Base-by-base conservation (phyloP, 2,888 invertebrate species). In the Craniophora ligustri region DNA sequence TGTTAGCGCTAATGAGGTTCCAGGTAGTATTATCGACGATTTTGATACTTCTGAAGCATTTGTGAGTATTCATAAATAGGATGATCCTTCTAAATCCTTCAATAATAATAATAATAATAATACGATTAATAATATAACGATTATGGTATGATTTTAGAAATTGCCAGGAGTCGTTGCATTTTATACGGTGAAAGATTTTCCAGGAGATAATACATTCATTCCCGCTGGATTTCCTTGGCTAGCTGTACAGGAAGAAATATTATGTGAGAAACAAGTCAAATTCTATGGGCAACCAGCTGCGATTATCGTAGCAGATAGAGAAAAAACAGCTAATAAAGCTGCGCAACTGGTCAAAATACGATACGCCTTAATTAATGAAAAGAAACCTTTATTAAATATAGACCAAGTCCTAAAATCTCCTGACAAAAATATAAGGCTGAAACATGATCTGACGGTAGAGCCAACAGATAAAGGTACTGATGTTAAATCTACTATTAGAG, bases 101-200 rank as follows among this genome's bases (percentile, higher is more conserved):
- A n/a, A n/a, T n/a, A n/a, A n/a, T n/a, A n/a, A n/a, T n/a, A n/a
- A n/a, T n/a, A n/a, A n/a, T n/a, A n/a, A n/a, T n/a, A n/a, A n/a
- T n/a, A n/a, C n/a, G n/a, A n/a, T n/a, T n/a, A n/a, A n/a, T n/a
- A n/a, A n/a, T n/a, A n/a, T n/a, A n/a, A n/a, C n/a, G n/a, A 31
- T 7, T 11, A 13, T 16, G 0, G 18, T 18, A n/a, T 30, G 16
- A 41, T 89, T 86, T 16, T 77, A 95, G 94, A 90, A 88, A 71
- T 76, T 95, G 45, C 91, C 94, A 14, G 96, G 96, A 5, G 96
- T 96, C 0, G 79, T 95, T 8, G 94, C 94, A 1, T 95, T 95
- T 58, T 92, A 94, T 40, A 90, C 94, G 31, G 95, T 95, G 3
- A 94, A 94, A 70, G 96, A 96, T 71, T 93, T 96, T 39, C 96